phyloP scores from a whole-genome alignment of 1,140 invertebrate species.

The Drosophila pachea region DNA sequence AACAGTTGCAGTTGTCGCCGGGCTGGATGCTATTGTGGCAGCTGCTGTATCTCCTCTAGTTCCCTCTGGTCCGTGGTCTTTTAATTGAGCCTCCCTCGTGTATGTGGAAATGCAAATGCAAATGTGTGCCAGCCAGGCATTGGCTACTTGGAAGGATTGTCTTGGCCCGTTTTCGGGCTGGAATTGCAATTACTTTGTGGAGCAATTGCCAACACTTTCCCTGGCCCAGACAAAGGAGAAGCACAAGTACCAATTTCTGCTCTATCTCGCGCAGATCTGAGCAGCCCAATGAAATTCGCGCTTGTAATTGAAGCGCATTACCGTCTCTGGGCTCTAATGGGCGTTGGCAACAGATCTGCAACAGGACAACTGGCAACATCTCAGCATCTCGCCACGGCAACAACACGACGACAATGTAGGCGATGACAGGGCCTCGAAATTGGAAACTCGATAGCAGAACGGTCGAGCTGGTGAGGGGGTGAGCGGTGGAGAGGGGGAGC shows the following conservation, averaged over 20 bases:
- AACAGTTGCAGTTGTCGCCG: slow-evolving; percentile 33
- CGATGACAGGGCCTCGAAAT: slow-evolving; percentile 59
- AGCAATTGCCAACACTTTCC: slow-evolving; percentile 65
- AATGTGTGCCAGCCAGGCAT: slow-evolving; percentile 56
- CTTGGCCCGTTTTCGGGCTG: slow-evolving; percentile 5
- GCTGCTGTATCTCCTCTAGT: not conserved
- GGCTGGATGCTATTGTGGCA: slow-evolving; percentile 25
- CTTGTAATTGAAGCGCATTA: slow-evolving; percentile 74
- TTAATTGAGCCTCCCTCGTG: slow-evolving; percentile 68
- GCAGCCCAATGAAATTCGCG: slow-evolving; percentile 61
- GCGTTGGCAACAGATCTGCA: slow-evolving; percentile 25
- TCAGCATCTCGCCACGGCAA: slow-evolving; percentile 26
- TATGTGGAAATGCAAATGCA: slow-evolving; percentile 62
- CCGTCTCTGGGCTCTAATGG: slow-evolving; percentile 39
- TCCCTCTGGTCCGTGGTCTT: slow-evolving; percentile 46
- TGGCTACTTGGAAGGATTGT: slow-evolving; percentile 57
- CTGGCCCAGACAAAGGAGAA: slow-evolving; percentile 28
- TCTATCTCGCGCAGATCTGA: slow-evolving; percentile 50
- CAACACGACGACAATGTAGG: slow-evolving; percentile 60
- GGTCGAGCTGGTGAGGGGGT: too few relatives aligned
- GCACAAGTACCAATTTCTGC: too few relatives aligned
- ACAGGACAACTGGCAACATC: slow-evolving; percentile 20
- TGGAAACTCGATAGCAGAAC: slow-evolving; percentile 52
- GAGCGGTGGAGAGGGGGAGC: not conserved
- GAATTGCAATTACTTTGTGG: slow-evolving; percentile 61